phyloP scores from a whole-genome alignment of 2,888 invertebrate genomes.

The Acanthococcus lagerstroemiae region DNA sequence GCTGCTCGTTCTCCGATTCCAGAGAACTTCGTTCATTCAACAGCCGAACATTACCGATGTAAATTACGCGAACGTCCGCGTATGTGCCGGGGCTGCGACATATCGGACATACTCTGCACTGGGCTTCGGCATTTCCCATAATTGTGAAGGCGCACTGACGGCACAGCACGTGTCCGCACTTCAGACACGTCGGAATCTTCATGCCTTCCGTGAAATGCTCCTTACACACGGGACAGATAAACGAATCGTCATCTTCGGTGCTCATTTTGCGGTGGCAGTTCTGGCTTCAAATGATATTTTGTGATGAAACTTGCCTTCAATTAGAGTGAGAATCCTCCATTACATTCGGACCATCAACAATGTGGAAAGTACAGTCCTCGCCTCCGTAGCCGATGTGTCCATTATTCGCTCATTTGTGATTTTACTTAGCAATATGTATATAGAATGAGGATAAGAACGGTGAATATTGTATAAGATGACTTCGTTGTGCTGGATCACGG shows the following conservation, averaged over 20 bases:
- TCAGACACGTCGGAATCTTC: conserved; percentile 17
- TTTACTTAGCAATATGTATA: too few relatives aligned
- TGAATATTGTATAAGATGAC: too few relatives aligned
- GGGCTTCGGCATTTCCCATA: conserved; percentile 15
- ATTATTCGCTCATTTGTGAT: neutral
- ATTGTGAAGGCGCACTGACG: conserved; percentile 21
- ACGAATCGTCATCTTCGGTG: conserved; percentile 15
- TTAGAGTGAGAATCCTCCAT: too few relatives aligned
- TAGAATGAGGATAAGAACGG: too few relatives aligned
- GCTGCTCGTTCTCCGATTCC: conserved; percentile 12
- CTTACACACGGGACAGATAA: conserved; percentile 21
- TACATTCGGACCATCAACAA: too few relatives aligned
- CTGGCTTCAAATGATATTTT: too few relatives aligned
- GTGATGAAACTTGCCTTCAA: too few relatives aligned
- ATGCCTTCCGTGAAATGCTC: conserved; percentile 24
- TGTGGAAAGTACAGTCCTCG: too few relatives aligned
- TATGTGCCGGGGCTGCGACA: conserved; percentile 16
- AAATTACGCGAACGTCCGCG: conserved; percentile 13
- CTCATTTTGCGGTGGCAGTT: conserved; percentile 5
- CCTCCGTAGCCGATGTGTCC: neutral
- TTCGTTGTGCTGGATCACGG: too few relatives aligned
- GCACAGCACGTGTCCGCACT: conserved; percentile 19
- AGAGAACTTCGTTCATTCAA: neutral
- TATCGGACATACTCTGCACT: conserved; percentile 19
- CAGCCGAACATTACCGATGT: conserved; percentile 12